A percentile compares a stretch with the other conserved stretches of the same genome.
phyloP scores from a whole-genome alignment of 2,113 vertebrate species.

The Mastomys coucha region DNA sequence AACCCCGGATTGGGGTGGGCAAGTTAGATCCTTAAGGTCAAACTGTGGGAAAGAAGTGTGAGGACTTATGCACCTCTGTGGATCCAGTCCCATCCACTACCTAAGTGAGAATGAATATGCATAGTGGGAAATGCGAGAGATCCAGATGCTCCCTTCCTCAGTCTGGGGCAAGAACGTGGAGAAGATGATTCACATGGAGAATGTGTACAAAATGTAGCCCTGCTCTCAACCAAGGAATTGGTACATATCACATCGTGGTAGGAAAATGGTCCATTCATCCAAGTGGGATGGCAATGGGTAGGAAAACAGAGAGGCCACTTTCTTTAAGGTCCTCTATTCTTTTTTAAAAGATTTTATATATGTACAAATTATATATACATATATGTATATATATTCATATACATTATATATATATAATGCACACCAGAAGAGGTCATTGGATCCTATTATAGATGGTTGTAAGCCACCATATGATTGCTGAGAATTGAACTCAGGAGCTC shows the following conservation, averaged over 20 bases:
- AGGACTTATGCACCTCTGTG: neutral
- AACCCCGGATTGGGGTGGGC: slow-evolving; percentile 27
- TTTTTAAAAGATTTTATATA: no score
- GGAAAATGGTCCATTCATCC: neutral
- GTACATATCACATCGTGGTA: neutral
- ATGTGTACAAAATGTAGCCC: neutral
- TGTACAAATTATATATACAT: no score
- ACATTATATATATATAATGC: no score
- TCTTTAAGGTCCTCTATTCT: no score
- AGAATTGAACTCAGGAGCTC: no score
- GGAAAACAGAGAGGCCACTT: neutral
- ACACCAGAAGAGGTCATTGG: no score
- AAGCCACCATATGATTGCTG: no score
- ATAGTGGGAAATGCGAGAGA: neutral
- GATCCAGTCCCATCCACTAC: neutral
- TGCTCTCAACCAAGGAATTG: accelerated
- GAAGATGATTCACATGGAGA: neutral
- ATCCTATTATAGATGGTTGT: no score
- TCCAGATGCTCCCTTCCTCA: neutral
- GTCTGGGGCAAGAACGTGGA: neutral
- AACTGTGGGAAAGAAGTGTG: slow-evolving; percentile 67
- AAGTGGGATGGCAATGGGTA: neutral
- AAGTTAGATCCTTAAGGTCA: slow-evolving; percentile 50
- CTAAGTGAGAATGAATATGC: neutral
- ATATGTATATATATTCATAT: no score